A percentile compares a stretch with the other conserved stretches of the same genome.
phyloP scores from a whole-genome alignment of 1,140 invertebrate species.

The Condylostylus longicornis region DNA sequence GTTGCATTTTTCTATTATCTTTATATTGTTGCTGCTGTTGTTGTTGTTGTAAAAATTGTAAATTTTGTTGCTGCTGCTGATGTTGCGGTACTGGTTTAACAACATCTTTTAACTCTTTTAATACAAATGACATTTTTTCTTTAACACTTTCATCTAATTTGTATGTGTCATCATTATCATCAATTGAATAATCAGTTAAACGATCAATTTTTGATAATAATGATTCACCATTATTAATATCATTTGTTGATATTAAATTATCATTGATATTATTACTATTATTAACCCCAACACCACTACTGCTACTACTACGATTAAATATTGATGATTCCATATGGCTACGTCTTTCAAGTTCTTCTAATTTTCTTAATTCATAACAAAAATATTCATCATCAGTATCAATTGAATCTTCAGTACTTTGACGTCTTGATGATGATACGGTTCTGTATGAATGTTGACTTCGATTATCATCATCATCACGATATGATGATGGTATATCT shows the following conservation, averaged over 20 bases:
- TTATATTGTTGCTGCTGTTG: no score
- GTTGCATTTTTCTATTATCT: no score
- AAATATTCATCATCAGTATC: slow-evolving; percentile 90
- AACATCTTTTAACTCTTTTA: slow-evolving; percentile 55
- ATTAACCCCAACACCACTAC: no score
- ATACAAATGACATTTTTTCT: slow-evolving; percentile 59
- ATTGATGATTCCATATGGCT: slow-evolving; percentile 39
- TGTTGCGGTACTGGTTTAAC: slow-evolving; percentile 33
- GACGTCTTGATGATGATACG: slow-evolving; percentile 68
- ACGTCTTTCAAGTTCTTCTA: slow-evolving; percentile 72
- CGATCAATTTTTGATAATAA: slow-evolving; percentile 3
- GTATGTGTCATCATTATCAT: slow-evolving; percentile 25
- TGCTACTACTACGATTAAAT: not conserved
- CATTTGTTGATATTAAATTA: no score
- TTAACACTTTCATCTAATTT: slow-evolving; percentile 55
- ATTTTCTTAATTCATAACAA: slow-evolving; percentile 69
- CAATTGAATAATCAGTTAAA: not conserved
- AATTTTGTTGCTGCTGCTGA: no score
- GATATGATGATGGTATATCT: slow-evolving; percentile 51
- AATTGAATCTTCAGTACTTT: slow-evolving; percentile 84
- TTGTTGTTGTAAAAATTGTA: no score
- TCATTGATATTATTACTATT: no score
- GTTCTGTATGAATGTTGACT: slow-evolving; percentile 76
- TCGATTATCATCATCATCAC: slow-evolving; percentile 67
- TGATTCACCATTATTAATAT: not conserved